A percentile compares a stretch with the other conserved stretches of the same genome.
Evolutionary conservation across 2,888 invertebrate genomes (phyloP).

Genomic region (Cosmia trapezina): DNA sequence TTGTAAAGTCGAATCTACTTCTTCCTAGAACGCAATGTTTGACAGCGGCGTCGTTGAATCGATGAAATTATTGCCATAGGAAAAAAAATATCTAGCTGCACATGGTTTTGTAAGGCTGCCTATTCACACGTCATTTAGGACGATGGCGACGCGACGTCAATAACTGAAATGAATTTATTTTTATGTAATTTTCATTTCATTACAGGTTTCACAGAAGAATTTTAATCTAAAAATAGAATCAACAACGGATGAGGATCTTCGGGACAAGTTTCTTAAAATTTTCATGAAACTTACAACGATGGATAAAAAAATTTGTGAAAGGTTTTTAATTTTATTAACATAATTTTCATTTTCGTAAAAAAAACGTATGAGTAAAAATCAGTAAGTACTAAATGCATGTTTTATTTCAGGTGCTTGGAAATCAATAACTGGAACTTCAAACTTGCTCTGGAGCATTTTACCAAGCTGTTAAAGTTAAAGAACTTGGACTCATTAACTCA

Average conservation of each 20-base stretch:
- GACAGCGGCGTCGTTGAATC: conserved; percentile 83
- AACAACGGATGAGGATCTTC: conserved; percentile 77
- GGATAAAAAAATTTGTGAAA: conserved; percentile 73
- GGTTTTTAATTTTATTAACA: conserved; percentile 65
- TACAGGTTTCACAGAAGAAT: conserved; percentile 74
- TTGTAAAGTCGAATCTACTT: conserved; percentile 63
- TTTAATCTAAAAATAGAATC: conserved; percentile 77
- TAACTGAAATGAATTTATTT: background rate
- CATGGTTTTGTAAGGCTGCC: conserved; percentile 52
- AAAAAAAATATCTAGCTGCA: conserved; percentile 52
- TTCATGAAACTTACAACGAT: conserved; percentile 81
- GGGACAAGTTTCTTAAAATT: conserved; percentile 74
- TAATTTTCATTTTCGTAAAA: background rate
- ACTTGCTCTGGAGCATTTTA: conserved; percentile 80
- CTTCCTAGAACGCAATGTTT: conserved; percentile 77
- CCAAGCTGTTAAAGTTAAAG: conserved; percentile 75
- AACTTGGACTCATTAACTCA: conserved; percentile 69
- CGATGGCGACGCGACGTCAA: background rate
- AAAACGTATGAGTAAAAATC: background rate
- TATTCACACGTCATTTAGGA: conserved; percentile 30
- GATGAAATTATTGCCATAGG: conserved; percentile 77
- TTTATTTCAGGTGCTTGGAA: conserved; percentile 91
- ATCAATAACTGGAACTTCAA: conserved; percentile 91
- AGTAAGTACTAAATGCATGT: conserved; percentile 10
- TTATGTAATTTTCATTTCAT: conserved; percentile 22